Evolutionary conservation across 2,888 invertebrate genomes (phyloP).

Genomic region (Nowickia ferox): DNA sequence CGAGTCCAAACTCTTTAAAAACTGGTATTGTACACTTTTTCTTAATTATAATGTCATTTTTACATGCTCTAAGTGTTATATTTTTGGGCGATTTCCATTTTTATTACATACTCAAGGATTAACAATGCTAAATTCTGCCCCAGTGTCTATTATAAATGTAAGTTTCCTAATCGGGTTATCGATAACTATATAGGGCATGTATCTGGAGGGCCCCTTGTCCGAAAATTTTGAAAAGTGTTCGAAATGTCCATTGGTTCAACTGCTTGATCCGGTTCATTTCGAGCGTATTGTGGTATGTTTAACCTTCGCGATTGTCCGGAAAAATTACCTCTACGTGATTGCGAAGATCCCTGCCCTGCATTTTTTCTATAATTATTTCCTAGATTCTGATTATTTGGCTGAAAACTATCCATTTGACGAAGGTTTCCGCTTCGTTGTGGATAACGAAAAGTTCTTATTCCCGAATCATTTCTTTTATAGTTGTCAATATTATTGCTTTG

Average conservation of each 20-base stretch:
- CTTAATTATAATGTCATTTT: conserved; percentile 14
- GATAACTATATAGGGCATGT: conserved; percentile 39
- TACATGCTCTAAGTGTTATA: conserved; percentile 14
- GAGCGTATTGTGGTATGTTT: conserved; percentile 5
- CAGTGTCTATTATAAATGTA: conserved; percentile 25
- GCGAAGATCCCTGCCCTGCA: conserved; percentile 6
- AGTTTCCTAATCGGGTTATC: conserved; percentile 28
- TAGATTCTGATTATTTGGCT: conserved; percentile 13
- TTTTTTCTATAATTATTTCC: conserved; percentile 8
- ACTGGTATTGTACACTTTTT: conserved; percentile 32
- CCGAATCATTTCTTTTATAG: conserved; percentile 10
- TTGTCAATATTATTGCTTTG: neutral
- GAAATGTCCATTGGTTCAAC: conserved; percentile 16
- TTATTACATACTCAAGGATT: conserved; percentile 15
- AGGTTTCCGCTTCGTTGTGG: neutral
- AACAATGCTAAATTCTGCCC: conserved; percentile 21
- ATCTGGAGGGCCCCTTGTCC: conserved; percentile 20
- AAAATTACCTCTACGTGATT: conserved; percentile 23
- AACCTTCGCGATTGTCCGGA: neutral
- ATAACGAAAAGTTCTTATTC: neutral
- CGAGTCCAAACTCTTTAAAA: conserved; percentile 35
- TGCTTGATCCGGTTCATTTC: conserved; percentile 17
- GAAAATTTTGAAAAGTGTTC: conserved; percentile 33
- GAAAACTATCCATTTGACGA: conserved; percentile 1
- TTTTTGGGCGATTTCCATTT: conserved; percentile 1